A percentile compares a stretch with the other conserved stretches of the same genome.
Conservation (phyloP, 2,113 vertebrate genomes). For the Pandion haliaetus region DNA sequence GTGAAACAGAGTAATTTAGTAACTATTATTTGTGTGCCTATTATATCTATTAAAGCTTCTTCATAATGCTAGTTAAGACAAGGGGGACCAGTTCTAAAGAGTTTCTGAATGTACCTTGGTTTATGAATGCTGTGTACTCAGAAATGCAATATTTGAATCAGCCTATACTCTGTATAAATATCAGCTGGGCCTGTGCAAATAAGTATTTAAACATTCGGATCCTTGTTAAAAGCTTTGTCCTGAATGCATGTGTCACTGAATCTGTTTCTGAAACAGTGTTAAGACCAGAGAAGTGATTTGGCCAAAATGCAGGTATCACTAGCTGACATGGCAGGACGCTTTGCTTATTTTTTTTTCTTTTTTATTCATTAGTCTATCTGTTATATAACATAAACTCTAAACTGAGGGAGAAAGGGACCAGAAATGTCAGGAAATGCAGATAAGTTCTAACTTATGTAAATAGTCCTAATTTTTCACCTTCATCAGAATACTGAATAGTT, state of each 20-base stretch:
- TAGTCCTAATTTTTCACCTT: background rate
- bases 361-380: background rate
- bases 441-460: background rate
- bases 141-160: background rate
- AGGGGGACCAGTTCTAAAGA: background rate
- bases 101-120: background rate
- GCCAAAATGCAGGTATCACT: background rate
- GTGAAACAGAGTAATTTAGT: background rate
- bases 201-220: background rate
- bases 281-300: background rate
- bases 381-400: background rate
- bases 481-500: background rate
- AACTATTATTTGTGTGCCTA: background rate
- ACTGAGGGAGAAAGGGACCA: background rate
- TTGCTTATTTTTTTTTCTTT: background rate
- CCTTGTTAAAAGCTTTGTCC: background rate
- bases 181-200: background rate
- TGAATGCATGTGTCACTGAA: background rate
- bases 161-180: background rate
- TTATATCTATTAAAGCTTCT: background rate
- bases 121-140: background rate
- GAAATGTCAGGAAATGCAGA: conserved; percentile 33
- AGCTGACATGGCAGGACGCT: background rate
- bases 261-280: background rate
- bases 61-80: background rate